Percentiles rank a stretch among this genome's conserved stretches.
These are phyloP conservation scores for Drosophila conformis DNA, from an alignment of 2,888 invertebrate genomes.

Conservation along the genomic window DNA sequence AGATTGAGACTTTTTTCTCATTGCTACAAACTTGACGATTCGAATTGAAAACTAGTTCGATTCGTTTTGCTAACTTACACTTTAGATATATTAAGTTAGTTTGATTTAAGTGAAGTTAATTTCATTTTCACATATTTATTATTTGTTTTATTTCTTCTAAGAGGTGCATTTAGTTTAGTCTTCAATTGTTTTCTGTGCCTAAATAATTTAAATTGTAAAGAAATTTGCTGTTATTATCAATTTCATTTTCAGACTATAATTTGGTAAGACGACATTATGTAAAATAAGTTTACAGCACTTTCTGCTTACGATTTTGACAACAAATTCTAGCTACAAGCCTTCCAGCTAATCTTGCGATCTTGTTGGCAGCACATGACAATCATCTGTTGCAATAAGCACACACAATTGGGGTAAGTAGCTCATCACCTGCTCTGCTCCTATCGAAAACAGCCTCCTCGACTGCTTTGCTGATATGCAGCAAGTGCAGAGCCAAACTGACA, in stretches of 20 bases:
- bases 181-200: not conserved
- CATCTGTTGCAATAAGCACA: conserved; percentile 6
- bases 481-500: conserved; percentile 14
- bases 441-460: not conserved
- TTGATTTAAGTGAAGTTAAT: not conserved
- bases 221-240: not conserved
- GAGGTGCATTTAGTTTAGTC: not conserved
- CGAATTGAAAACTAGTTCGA: not conserved
- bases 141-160: not conserved
- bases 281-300: not conserved
- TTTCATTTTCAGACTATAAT: not conserved
- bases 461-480: not conserved
- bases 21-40: not conserved
- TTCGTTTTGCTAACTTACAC: not conserved
- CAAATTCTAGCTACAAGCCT: not conserved
- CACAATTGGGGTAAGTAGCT: conserved; percentile 10
- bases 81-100: not conserved
- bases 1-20: too few species aligned
- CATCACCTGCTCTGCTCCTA: not conserved
- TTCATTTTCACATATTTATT: not conserved
- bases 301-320: not conserved
- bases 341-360: too few species aligned
- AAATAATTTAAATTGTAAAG: not conserved
- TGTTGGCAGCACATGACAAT: conserved; percentile 1
- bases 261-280: not conserved